phyloP scores from a whole-genome alignment of 2,888 invertebrate species.

The Cetonia aurata region DNA sequence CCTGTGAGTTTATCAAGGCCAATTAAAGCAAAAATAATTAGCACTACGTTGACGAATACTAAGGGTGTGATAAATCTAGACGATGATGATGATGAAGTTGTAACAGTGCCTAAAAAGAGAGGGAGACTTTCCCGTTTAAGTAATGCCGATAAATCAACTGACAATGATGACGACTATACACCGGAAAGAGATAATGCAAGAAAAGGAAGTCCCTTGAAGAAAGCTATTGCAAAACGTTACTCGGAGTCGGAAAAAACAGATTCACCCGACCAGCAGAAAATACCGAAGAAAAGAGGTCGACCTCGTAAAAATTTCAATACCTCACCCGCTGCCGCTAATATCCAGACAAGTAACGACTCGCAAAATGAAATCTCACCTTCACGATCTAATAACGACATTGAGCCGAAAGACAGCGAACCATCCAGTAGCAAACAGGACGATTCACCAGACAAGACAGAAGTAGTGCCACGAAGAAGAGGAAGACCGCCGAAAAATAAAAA shows the following conservation, averaged over 20 bases:
- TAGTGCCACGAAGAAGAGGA: constrained; percentile 5
- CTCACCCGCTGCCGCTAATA: no score
- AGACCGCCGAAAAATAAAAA: constrained; percentile 28
- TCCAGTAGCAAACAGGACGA: not conserved
- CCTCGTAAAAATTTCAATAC: constrained; percentile 1
- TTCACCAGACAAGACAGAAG: not conserved
- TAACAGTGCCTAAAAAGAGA: not conserved
- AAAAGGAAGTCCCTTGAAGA: constrained; percentile 6
- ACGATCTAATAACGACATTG: not conserved
- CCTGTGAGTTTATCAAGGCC: not conserved
- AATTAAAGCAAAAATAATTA: not conserved
- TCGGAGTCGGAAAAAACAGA: not conserved
- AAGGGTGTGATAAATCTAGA: constrained; percentile 4
- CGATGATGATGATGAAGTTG: not conserved
- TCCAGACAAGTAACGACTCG: not conserved
- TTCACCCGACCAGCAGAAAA: not conserved
- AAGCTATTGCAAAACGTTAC: constrained; percentile 10
- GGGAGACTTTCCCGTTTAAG: not conserved
- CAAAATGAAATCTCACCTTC: not conserved
- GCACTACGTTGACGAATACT: not conserved
- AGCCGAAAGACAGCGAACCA: not conserved
- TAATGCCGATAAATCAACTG: not conserved
- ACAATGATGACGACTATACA: not conserved
- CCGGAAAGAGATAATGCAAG: not conserved
- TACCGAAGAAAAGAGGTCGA: constrained; percentile 12